These are phyloP conservation scores for Chitala chitala DNA, from an alignment of 2,113 vertebrate genomes.

Conservation along the genomic window DNA sequence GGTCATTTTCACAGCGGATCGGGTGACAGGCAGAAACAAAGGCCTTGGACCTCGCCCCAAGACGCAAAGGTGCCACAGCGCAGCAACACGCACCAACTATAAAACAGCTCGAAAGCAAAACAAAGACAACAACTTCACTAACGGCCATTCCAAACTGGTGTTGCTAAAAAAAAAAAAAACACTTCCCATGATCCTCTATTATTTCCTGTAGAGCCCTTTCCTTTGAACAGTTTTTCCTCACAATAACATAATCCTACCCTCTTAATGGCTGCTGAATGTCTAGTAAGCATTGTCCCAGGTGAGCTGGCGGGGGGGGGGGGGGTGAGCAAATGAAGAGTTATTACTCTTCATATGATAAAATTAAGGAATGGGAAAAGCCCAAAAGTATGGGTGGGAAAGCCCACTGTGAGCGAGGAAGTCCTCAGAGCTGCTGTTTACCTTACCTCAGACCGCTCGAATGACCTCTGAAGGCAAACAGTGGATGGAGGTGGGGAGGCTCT, in stretches of 20 bases:
- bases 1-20: constrained; percentile 7
- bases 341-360: constrained; percentile 9
- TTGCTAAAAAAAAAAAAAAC: background rate
- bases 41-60: background rate
- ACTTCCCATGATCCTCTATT: background rate
- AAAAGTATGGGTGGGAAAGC: background rate
- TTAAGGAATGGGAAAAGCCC: background rate
- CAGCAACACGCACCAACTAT: background rate
- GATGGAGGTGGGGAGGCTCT: background rate
- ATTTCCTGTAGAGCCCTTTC: background rate
- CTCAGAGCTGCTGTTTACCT: background rate
- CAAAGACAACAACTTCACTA: background rate
- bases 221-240: background rate
- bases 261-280: background rate
- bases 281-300: background rate
- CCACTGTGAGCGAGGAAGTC: background rate
- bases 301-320: background rate
- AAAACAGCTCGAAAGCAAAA: background rate
- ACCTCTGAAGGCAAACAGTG: background rate
- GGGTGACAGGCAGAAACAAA: constrained; percentile 13
- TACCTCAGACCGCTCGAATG: background rate
- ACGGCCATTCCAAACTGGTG: too few relatives aligned
- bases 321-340: background rate
- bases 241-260: background rate
- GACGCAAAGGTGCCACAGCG: background rate